Base-by-base conservation (phyloP, 2,797 vertebrate genomes). In the Sebastes kiyomatsui region DNA sequence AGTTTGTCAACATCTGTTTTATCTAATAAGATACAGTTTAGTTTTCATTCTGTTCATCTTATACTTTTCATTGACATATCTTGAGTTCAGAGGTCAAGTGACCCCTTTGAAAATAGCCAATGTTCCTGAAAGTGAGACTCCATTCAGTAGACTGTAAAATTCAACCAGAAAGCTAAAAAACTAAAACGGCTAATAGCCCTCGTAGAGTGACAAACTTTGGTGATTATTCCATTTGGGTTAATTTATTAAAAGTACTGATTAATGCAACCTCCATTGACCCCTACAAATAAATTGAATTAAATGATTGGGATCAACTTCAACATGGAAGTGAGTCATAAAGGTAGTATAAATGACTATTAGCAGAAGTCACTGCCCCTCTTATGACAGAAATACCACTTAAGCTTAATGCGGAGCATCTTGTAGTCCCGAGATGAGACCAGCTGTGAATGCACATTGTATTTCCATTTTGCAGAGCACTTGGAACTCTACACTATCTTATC, bases 311-410 rank as follows among this genome's bases (percentile, higher is more conserved):
- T 22, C 16, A 52, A 49, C 35, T 74, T 75, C 20, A 42, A 18
- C 9, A 16, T 66, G 14, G 9, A 58, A 25, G 20, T 49, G 27
- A 49, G 20, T 42, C 13, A 22, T 22, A 23, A 60, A 59, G 25
- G 54, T 20, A 23, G 38, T 55, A 75, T 49, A 6, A 60, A 59
- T 65, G 6, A n/a, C 6, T 28, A 30, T 35, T 23, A 58, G 32
- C 23, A 74, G 58, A 56, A 64, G 56, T 61, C 59, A 27, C 12
- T 28, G 27, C n/a, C 20, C 23, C 66, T 22, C 5, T 61, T 56
- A 58, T 59, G 11, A 28, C 22, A 32, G 67, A 67, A 72, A 67
- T 54, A 61, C 8, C 20, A 67, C 28, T 69, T 27, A 6, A 54
- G 28, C 65, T 27, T 33, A 73, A 68, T 30, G 14, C 1, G 2